Evolutionary conservation across 1,140 invertebrate species (phyloP), one percentile per base, ranked within the genome.

Genomic region (Megalonaias nervosa): DNA sequence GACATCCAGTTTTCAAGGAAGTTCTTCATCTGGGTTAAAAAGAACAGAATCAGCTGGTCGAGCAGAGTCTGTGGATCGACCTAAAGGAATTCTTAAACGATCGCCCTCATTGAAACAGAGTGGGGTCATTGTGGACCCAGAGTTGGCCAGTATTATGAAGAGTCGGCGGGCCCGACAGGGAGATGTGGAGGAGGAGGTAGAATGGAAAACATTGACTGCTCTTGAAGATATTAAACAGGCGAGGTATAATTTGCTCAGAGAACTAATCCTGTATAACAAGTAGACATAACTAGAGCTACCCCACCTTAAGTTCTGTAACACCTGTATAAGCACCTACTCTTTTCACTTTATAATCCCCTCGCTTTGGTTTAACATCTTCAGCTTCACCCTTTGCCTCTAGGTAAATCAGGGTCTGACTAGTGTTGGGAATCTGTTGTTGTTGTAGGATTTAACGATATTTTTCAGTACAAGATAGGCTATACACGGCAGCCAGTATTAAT

Each of bases 81-180:
- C 81, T 16, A 84, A 81, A 68, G 82, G 82, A 59, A 84, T 84
- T 23, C 31, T 84, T 9, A 84, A 84, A 72, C 60, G 82, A 66
- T 74, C 82, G 19, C 74, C 74, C 16, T 84, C 82, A 19, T 66
- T 84, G 75, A 84, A 84, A 73, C 74, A 80, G 31, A 70, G 72
- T 64, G 81, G 81, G 11, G 77, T 84, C 0, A 77, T 80, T 23
- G 82, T 84, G 2, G 82, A 84, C 76, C 75, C 79, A 61, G 82
- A 84, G 67, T 48, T 84, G 13, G 82, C 82, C 0, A 74, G 74
- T 60, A 81, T 84, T 48, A 60, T 84, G 58, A 76, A 78, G 57
- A 61, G 74, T 23, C 73, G 82, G 9, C 65, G 80, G 55, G 64
- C 71, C 2, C 65, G 69, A 56, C 75, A 84, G n/a, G 78, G 80